Percentiles rank a stretch among this genome's conserved stretches.
Evolutionary conservation across 2,888 invertebrate species (phyloP).

Genomic region (Machimus atricapillus): DNA sequence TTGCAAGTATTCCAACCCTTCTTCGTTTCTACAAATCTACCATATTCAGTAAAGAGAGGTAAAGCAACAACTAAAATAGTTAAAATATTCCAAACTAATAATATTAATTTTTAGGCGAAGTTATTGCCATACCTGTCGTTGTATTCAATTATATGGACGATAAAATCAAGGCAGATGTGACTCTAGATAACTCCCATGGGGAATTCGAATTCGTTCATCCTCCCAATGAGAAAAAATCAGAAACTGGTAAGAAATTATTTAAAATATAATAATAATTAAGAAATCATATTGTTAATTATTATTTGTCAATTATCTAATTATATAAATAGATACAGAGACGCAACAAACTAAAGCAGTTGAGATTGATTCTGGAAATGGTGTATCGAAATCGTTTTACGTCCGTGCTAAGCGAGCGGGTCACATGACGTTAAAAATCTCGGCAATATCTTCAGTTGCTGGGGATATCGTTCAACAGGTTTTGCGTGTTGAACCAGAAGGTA

Average conservation of each 20-base stretch:
- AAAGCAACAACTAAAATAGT: slow-evolving; percentile 63
- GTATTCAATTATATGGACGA: slow-evolving; percentile 87
- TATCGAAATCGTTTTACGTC: slow-evolving; percentile 85
- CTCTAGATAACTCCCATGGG: slow-evolving; percentile 80
- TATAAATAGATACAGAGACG: slow-evolving; percentile 51
- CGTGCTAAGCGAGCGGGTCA: slow-evolving; percentile 75
- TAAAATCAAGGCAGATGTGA: slow-evolving; percentile 81
- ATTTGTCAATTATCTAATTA: background rate
- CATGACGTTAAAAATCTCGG: slow-evolving; percentile 76
- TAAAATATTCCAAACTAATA: background rate
- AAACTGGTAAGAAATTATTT: background rate
- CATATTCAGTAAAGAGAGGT: slow-evolving; percentile 86
- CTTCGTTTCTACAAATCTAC: slow-evolving; percentile 85
- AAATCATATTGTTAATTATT: too few species aligned
- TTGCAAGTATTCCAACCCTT: slow-evolving; percentile 82
- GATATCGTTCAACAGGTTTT: slow-evolving; percentile 79
- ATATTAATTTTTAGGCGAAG: slow-evolving; percentile 66
- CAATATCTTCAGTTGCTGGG: slow-evolving; percentile 77
- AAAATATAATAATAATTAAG: slow-evolving; percentile 50
- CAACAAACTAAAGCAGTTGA: slow-evolving; percentile 62
- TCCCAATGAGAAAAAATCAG: background rate
- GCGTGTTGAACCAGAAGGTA: slow-evolving; percentile 82
- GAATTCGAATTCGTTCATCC: slow-evolving; percentile 78
- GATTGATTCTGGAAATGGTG: slow-evolving; percentile 74
- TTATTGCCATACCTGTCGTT: slow-evolving; percentile 84